Conservation (phyloP, 2,888 invertebrate species). For the Ophonus ardosiacus region DNA sequence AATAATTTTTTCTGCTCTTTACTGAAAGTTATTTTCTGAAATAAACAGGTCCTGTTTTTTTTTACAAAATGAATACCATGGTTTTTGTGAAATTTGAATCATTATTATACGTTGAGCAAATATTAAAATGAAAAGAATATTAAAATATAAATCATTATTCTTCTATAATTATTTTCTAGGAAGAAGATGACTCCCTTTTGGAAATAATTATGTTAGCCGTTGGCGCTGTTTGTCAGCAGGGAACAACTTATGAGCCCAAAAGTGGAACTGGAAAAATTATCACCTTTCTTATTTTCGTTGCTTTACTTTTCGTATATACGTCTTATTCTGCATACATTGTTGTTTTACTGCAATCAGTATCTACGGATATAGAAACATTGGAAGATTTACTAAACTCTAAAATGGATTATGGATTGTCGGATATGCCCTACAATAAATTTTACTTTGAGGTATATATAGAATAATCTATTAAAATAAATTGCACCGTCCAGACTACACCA, state of each 20-base stretch:
- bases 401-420: slow-evolving; percentile 80
- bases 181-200: slow-evolving; percentile 64
- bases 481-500: too few species aligned
- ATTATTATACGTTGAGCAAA: too few species aligned
- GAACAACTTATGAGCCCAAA: slow-evolving; percentile 74
- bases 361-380: slow-evolving; percentile 78
- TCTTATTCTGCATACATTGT: slow-evolving; percentile 84
- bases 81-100: too few species aligned
- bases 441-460: slow-evolving; percentile 86
- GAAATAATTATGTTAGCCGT: slow-evolving; percentile 74
- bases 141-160: too few species aligned
- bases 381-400: slow-evolving; percentile 79
- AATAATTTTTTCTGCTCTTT: too few species aligned
- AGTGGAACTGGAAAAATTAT: slow-evolving; percentile 76
- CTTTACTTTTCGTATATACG: slow-evolving; percentile 80
- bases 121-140: too few species aligned
- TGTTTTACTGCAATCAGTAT: slow-evolving; percentile 81
- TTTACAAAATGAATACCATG: too few species aligned
- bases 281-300: slow-evolving; percentile 70
- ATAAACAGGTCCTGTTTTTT: too few species aligned
- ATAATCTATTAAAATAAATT: too few species aligned
- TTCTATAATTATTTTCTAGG: not conserved
- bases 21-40: too few species aligned
- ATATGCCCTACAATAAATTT: slow-evolving; percentile 78
- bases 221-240: slow-evolving; percentile 77